phyloP scores from a whole-genome alignment of 2,113 vertebrate species.

The Rhabdornis inornatus region DNA sequence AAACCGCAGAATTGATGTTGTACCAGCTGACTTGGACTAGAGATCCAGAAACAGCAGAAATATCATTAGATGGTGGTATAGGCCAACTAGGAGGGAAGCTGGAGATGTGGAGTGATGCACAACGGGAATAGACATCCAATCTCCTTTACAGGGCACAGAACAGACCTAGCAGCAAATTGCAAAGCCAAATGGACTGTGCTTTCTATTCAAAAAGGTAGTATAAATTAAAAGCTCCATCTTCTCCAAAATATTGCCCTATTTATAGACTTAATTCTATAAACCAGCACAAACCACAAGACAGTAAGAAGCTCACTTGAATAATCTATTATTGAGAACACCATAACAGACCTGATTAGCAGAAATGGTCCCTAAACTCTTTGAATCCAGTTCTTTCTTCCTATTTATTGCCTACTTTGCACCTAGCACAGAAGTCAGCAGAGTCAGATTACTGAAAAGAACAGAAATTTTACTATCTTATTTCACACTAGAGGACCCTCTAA shows the following conservation, averaged over 20 bases:
- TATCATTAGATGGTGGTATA: background rate
- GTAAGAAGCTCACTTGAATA: background rate
- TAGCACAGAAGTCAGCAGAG: background rate
- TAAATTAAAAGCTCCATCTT: background rate
- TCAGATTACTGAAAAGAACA: background rate
- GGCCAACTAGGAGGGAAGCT: background rate
- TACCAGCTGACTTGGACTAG: background rate
- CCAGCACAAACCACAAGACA: background rate
- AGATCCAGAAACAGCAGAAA: background rate
- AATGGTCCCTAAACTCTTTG: background rate
- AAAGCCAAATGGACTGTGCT: background rate
- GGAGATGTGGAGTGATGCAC: background rate
- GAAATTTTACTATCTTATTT: background rate
- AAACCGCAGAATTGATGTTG: background rate
- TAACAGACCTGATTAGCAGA: background rate
- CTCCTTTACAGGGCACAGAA: background rate
- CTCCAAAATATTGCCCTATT: background rate
- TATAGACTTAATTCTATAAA: background rate
- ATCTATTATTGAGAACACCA: background rate
- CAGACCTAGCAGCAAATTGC: background rate
- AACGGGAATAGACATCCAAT: background rate
- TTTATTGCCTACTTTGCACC: background rate
- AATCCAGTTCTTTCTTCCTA: background rate
- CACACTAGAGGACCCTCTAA: background rate
- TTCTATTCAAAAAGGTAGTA: background rate